Evolutionary conservation across 2,888 invertebrate genomes (phyloP).

Genomic region (Andrena hattorfiana): DNA sequence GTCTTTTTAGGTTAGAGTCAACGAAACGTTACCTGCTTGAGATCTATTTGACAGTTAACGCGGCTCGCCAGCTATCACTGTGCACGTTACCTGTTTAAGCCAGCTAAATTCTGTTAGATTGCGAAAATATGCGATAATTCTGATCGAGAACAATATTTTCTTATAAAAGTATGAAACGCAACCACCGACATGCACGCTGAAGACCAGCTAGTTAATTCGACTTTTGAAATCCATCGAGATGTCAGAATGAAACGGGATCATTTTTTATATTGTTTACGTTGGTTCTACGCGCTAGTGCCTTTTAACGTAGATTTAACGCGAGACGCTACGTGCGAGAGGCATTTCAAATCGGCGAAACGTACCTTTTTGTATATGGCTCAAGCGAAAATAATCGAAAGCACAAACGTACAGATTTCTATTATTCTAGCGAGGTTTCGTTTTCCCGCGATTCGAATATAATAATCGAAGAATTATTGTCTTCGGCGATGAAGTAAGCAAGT

Average conservation of each 20-base stretch:
- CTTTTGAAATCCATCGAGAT: slow-evolving; percentile 37
- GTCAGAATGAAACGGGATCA: slow-evolving; percentile 27
- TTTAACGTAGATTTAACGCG: neutral
- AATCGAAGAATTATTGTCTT: no score
- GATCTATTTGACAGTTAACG: slow-evolving; percentile 41
- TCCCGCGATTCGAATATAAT: no score
- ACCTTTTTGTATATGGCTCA: neutral
- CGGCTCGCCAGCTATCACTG: slow-evolving; percentile 16
- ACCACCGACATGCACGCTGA: slow-evolving; percentile 56
- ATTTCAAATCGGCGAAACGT: neutral
- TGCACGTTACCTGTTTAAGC: neutral
- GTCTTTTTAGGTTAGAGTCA: slow-evolving; percentile 52
- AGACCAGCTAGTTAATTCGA: slow-evolving; percentile 44
- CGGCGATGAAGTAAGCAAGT: no score
- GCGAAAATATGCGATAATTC: slow-evolving; percentile 22
- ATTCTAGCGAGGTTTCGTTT: no score
- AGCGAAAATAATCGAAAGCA: no score
- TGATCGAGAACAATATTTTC: slow-evolving; percentile 48
- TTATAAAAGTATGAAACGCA: slow-evolving; percentile 59
- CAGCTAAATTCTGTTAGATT: slow-evolving; percentile 10
- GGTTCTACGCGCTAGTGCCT: neutral
- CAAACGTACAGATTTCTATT: no score
- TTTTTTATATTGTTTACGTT: slow-evolving; percentile 22
- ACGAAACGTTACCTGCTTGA: slow-evolving; percentile 24
- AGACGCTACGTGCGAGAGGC: neutral